Base-by-base conservation (phyloP, 2,113 vertebrate species). In the Vicugna pacos region DNA sequence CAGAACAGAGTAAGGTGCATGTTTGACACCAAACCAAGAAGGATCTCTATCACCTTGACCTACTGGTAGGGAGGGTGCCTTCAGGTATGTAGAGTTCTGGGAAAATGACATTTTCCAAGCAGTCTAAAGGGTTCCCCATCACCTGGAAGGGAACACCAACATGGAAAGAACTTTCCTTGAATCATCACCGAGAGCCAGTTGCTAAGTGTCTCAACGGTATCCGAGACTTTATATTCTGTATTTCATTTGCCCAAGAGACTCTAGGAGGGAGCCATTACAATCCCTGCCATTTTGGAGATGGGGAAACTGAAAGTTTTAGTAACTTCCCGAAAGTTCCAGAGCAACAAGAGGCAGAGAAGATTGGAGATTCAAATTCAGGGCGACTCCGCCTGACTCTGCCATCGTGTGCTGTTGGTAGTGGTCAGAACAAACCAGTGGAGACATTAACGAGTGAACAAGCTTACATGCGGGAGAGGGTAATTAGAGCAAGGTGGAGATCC, bases 101-200 rank as follows among this genome's bases (percentile, higher is more conserved):
- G 77, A 17, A 82, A 84, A 72, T 52, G 42, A 32, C 30, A 48
- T 22, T 42, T 76, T 26, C 11, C 11, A 42, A 85, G 79, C 52
- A 26, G 15, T 81, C 28, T 67, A 32, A 60, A 32, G 12, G 24
- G 35, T 22, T 84, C 42, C 73, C 79, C 85, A 46, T 67, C 56
- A 76, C 84, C 72, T 89, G 94, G 32, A 81, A 92, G 60, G 83
- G 48, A 92, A n/a, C 42, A 46, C n/a, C n/a, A 56, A 22, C 32
- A 75, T 94, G 42, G 22, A 58, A 85, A 81, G 54, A 72, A 67
- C 4, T 6, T 67, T 80, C 35, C 70, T 60, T 83, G 64, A 73
- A 8, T n/a, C 52, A 54, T 84, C 64, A 89, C 60, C 72, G 64
- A 75, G 84, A 93, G 38, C 32, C 93, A 54, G 85, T 48, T 46